phyloP scores from a whole-genome alignment of 2,797 vertebrate genomes.

The Hemitrygon akajei region DNA sequence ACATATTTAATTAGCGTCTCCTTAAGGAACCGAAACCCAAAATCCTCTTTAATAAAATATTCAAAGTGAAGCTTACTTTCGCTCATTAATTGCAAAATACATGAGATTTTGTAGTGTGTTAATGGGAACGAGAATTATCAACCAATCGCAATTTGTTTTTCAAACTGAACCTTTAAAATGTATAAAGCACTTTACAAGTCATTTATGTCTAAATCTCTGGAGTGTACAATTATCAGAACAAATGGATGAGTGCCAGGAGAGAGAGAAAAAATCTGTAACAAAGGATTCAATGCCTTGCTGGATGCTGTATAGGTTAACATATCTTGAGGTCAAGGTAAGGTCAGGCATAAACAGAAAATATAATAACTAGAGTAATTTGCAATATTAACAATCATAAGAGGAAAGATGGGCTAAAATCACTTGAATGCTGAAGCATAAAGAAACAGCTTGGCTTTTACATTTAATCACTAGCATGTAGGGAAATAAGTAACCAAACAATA shows the following conservation, averaged over 20 bases:
- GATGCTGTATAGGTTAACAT: background rate
- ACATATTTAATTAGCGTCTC: background rate
- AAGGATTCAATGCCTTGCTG: background rate
- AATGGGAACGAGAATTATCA: constrained; percentile 1
- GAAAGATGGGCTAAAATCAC: background rate
- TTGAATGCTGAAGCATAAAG: background rate
- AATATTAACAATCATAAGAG: background rate
- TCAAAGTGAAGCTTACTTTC: background rate
- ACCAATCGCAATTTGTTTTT: background rate
- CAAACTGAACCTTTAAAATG: background rate
- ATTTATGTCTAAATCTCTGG: constrained; percentile 22
- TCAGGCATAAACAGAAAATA: background rate
- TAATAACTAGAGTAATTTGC: background rate
- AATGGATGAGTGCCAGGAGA: background rate
- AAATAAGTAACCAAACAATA: background rate
- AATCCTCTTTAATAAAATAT: background rate
- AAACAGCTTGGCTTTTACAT: background rate
- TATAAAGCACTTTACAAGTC: constrained; percentile 7
- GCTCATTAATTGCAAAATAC: background rate
- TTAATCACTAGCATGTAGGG: background rate
- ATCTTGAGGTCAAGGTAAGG: background rate
- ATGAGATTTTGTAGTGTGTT: background rate
- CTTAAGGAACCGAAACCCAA: background rate
- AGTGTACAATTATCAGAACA: constrained; percentile 4
- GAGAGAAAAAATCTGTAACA: background rate